Evolutionary conservation across 2,113 vertebrate genomes (phyloP).

Genomic region (Natator depressus): DNA sequence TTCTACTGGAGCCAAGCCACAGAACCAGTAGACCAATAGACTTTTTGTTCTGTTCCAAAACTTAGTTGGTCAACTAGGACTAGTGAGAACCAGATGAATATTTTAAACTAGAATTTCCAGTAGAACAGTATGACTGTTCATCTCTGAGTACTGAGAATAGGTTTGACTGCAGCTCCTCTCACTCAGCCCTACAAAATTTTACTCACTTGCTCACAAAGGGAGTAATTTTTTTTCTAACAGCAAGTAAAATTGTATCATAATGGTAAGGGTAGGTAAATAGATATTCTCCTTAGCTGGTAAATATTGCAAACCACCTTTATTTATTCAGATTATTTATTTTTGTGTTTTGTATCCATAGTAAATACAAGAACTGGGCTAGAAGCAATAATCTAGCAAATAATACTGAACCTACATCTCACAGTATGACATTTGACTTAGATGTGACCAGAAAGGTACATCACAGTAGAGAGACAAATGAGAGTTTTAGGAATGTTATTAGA

Average conservation of each 20-base stretch:
- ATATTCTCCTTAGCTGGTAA: background rate
- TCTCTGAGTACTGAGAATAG: background rate
- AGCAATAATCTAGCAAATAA: background rate
- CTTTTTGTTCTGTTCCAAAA: background rate
- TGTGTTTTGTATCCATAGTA: background rate
- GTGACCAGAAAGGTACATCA: background rate
- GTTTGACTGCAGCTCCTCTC: background rate
- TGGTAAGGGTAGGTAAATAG: background rate
- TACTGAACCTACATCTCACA: background rate
- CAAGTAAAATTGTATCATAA: background rate
- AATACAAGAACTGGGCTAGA: background rate
- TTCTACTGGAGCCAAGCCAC: background rate
- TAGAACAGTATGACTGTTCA: background rate
- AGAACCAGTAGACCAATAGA: background rate
- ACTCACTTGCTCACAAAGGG: background rate
- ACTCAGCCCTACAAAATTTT: background rate
- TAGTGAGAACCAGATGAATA: background rate
- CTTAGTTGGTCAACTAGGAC: background rate
- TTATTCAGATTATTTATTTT: rapidly evolving
- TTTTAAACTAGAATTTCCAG: background rate
- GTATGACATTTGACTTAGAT: background rate
- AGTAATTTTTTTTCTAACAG: background rate
- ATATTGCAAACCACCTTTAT: background rate
- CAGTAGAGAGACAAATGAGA: background rate
- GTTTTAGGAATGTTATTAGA: background rate